Percentiles rank a stretch among this genome's conserved stretches.
phyloP scores from a whole-genome alignment of 2,888 invertebrate genomes.

The Escarpia spicata region DNA sequence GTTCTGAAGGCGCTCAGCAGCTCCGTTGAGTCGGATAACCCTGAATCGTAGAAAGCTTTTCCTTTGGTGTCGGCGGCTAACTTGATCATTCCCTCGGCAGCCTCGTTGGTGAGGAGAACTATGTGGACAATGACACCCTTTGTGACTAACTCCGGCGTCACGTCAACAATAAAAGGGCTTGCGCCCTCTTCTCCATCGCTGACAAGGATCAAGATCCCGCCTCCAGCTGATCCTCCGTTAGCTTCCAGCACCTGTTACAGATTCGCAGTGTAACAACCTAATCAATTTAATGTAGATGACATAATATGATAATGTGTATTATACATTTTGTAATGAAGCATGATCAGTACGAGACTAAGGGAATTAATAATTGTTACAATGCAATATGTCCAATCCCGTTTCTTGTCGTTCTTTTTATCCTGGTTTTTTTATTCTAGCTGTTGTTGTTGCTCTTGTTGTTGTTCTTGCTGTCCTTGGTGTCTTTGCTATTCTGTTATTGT shows the following conservation, averaged over 20 bases:
- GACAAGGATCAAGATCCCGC: neutral
- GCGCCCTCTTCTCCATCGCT: neutral
- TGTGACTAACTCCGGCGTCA: neutral
- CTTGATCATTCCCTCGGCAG: neutral
- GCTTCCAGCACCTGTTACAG: neutral
- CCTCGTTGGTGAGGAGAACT: neutral
- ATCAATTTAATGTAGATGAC: neutral
- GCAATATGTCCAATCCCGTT: too few relatives aligned
- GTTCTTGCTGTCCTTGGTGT: too few relatives aligned
- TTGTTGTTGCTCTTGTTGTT: too few relatives aligned
- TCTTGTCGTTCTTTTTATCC: too few relatives aligned
- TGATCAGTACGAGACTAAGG: neutral
- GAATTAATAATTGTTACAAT: too few relatives aligned
- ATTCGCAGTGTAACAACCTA: neutral
- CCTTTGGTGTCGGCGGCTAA: neutral
- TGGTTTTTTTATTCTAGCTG: too few relatives aligned
- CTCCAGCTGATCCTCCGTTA: neutral
- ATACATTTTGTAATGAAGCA: neutral
- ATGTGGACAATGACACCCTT: neutral
- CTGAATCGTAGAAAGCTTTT: neutral
- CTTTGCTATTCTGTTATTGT: too few relatives aligned
- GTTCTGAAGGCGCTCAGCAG: neutral
- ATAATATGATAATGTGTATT: neutral
- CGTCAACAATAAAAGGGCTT: neutral
- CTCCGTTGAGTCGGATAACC: neutral